Evolutionary conservation across 2,888 invertebrate species (phyloP), one percentile per base, ranked within the genome.

Genomic region (Coelopa pilipes): DNA sequence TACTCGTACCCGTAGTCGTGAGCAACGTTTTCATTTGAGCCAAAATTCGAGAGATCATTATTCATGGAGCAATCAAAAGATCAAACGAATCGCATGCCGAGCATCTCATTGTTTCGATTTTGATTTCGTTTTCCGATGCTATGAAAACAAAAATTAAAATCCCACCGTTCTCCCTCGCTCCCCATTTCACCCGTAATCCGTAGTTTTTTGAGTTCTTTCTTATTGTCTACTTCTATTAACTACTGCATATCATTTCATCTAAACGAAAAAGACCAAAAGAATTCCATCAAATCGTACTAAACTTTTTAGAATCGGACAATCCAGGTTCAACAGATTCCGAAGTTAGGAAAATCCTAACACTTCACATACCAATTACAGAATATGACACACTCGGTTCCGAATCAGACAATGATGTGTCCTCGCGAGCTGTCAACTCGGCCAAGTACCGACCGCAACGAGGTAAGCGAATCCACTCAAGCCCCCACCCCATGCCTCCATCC

Each of bases 241-340:
- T 15, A 67, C 75, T 34, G 74, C 73, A 77, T 69, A 76, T 77
- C 74, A 76, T 74, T 77, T 69, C 75, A 68, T 68, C 69, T 68
- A 47, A 66, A 74, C 67, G 57, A 21, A 63, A 69, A 71, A 73
- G 57, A 34, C 34, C 34, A 34, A 63, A 73, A 71, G 70, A 79
- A 79, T 81, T 83, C 85, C 85, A 87, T 87, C 85, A 85, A 84
- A 86, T 86, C 86, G 86, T 87, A 86, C 86, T 86, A 87, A 87
- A 87, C 87, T 87, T 87, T 87, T 86, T 93, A 93, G 93, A 96
- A 91, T 94, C 94, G 90, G 95, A 95, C 93, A 95, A 95, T 93
- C 92, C 95, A 92, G 95, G 96, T 90, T 95, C 95, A 88, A 95
- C 95, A 91, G 95, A 96, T 92, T 95, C 95, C 89, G 95, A 96